These are phyloP conservation scores for Siniperca undulata DNA, from an alignment of 2,797 vertebrate genomes.

Conservation along the genomic window DNA sequence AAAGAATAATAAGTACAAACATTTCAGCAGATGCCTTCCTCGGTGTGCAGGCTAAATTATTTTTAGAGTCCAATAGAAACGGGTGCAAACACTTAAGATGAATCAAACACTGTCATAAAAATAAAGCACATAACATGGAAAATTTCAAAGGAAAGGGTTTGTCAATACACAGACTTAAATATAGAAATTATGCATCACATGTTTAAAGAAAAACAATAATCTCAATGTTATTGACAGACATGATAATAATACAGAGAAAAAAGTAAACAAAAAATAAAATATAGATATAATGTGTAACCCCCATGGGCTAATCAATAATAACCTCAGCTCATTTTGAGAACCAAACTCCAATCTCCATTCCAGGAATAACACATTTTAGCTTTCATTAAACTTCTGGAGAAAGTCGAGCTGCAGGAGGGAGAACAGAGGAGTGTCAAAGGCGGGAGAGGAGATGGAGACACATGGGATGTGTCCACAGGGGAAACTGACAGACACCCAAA, in stretches of 20 bases:
- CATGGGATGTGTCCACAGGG: conserved; percentile 40
- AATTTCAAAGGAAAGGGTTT: background rate
- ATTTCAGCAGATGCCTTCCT: background rate
- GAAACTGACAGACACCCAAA: conserved; percentile 53
- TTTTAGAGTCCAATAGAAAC: background rate
- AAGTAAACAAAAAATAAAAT: background rate
- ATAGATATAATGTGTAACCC: background rate
- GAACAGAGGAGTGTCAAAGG: conserved; percentile 43
- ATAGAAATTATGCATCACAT: no score
- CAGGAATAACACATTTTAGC: conserved; percentile 41
- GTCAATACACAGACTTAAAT: background rate
- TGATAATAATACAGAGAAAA: background rate
- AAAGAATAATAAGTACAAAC: background rate
- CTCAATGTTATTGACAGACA: background rate
- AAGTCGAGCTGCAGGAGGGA: background rate
- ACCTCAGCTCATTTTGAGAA: conserved; percentile 28
- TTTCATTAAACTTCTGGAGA: conserved; percentile 41
- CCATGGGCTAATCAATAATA: conserved; percentile 14
- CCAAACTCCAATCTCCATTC: conserved; percentile 5
- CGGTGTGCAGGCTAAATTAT: background rate
- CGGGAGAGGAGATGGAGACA: conserved; percentile 42
- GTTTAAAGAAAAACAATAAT: background rate
- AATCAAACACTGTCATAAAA: background rate
- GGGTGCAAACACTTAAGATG: background rate
- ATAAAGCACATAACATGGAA: background rate